Conservation (phyloP, 2,888 invertebrate genomes). For the Gastrophysa polygoni region DNA sequence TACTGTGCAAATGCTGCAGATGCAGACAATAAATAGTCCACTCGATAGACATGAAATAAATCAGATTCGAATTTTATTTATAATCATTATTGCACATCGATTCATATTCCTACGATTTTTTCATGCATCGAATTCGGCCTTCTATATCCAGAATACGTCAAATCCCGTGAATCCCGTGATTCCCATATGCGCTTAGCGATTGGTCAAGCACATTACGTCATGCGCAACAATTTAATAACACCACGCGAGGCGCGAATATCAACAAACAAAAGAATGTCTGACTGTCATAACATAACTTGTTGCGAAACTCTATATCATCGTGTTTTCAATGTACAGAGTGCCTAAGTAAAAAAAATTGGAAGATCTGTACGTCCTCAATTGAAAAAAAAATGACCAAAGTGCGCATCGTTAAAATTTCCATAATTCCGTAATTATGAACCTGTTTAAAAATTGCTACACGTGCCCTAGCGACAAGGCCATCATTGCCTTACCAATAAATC, state of each 20-base stretch:
- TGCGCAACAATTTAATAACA: slow-evolving; percentile 19
- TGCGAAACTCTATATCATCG: background rate
- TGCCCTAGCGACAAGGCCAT: slow-evolving; percentile 55
- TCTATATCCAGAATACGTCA: no score
- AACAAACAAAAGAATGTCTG: background rate
- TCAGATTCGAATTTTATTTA: no score
- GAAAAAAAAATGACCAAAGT: slow-evolving; percentile 16
- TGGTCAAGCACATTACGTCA: slow-evolving; percentile 22
- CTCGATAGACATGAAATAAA: no score
- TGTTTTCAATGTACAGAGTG: background rate
- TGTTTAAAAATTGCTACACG: slow-evolving; percentile 48
- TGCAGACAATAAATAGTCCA: no score
- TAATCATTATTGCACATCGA: no score
- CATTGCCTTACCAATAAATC: slow-evolving; percentile 52
- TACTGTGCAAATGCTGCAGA: no score
- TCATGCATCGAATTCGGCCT: no score
- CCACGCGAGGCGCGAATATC: slow-evolving; percentile 20
- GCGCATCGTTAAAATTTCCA: slow-evolving; percentile 33
- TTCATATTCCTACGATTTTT: no score
- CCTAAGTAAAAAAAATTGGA: no score
- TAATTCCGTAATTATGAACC: slow-evolving; percentile 41
- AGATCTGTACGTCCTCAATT: background rate
- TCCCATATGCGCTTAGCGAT: background rate
- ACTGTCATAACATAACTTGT: background rate
- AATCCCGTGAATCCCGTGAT: background rate